These are phyloP conservation scores for Aporophyla lueneburgensis DNA, from an alignment of 2,888 invertebrate species.

Conservation along the genomic window DNA sequence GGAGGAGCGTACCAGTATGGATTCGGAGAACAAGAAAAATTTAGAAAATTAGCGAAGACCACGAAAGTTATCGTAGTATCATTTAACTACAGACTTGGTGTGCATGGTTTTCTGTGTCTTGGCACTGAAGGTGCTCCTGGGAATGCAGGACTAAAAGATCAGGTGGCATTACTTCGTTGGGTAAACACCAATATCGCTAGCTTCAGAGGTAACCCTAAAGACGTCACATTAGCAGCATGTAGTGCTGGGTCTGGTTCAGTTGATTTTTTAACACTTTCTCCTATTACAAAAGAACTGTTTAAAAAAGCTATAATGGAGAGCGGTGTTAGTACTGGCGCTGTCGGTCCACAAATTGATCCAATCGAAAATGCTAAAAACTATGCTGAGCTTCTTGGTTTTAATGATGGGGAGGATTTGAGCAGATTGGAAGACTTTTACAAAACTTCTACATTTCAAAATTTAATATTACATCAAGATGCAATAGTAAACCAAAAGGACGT, in stretches of 20 bases:
- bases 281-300: constrained; percentile 75
- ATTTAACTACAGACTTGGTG: constrained; percentile 79
- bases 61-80: constrained; percentile 75
- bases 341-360: constrained; percentile 75
- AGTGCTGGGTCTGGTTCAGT: constrained; percentile 79
- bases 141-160: constrained; percentile 84
- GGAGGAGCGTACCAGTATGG: constrained; percentile 84
- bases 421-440: constrained; percentile 78
- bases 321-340: constrained; percentile 70
- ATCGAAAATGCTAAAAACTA: constrained; percentile 74
- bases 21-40: constrained; percentile 68
- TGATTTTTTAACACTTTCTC: constrained; percentile 77
- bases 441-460: constrained; percentile 66
- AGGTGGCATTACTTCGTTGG: constrained; percentile 78
- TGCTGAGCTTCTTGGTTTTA: constrained; percentile 72
- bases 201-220: constrained; percentile 81
- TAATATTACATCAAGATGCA: constrained; percentile 53
- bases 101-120: constrained; percentile 79
- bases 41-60: constrained; percentile 68
- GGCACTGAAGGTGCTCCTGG: constrained; percentile 80
- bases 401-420: constrained; percentile 71
- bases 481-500: constrained; percentile 43
- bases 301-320: constrained; percentile 79
- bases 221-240: constrained; percentile 77
- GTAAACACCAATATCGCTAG: constrained; percentile 77